A percentile compares a stretch with the other conserved stretches of the same genome.
Conservation (phyloP, 2,888 invertebrate genomes). For the Pasiphila rectangulata region DNA sequence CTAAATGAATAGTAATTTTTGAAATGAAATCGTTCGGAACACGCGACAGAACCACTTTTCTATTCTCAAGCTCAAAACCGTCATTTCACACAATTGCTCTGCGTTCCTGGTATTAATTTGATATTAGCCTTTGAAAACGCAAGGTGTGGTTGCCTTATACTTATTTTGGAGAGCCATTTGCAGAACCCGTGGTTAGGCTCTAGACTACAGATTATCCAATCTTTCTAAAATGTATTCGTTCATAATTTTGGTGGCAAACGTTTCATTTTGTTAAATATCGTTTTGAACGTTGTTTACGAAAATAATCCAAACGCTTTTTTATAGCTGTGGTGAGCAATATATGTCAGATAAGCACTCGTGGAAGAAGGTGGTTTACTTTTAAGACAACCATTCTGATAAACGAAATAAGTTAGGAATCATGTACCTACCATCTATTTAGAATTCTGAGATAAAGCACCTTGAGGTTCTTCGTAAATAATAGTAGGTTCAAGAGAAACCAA, state of each 20-base stretch:
- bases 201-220: slow-evolving; percentile 58
- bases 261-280: slow-evolving; percentile 19
- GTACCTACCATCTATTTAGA: too few relatives aligned
- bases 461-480: too few relatives aligned
- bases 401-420: too few relatives aligned
- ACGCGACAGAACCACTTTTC: slow-evolving; percentile 81
- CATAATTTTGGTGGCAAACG: slow-evolving; percentile 42
- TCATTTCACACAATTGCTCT: slow-evolving; percentile 80
- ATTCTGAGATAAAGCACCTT: too few relatives aligned
- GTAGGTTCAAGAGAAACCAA: slow-evolving; percentile 3
- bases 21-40: slow-evolving; percentile 78
- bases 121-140: slow-evolving; percentile 79
- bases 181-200: slow-evolving; percentile 70
- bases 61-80: slow-evolving; percentile 74
- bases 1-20: slow-evolving; percentile 80
- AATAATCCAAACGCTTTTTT: too few relatives aligned
- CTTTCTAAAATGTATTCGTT: slow-evolving; percentile 58
- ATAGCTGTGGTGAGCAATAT: too few relatives aligned
- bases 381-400: too few relatives aligned
- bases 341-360: too few relatives aligned
- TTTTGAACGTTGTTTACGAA: not conserved
- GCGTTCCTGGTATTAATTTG: slow-evolving; percentile 79
- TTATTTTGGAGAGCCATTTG: slow-evolving; percentile 73
- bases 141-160: slow-evolving; percentile 77
- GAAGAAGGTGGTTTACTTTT: too few relatives aligned